Percentiles rank a stretch among this genome's conserved stretches.
Conservation (phyloP, 2,113 vertebrate genomes). For the Anarhynchus alexandrinus region DNA sequence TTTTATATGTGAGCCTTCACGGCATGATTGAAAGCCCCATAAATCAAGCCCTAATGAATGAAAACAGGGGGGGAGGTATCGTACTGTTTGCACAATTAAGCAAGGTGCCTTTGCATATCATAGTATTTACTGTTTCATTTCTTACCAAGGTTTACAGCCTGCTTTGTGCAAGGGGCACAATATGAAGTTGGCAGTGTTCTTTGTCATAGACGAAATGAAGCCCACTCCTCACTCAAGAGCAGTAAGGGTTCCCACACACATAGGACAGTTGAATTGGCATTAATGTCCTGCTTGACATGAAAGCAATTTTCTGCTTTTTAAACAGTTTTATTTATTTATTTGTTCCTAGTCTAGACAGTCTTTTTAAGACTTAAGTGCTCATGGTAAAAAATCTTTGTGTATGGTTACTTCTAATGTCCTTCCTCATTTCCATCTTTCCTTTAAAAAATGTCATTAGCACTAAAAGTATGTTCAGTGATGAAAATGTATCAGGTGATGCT, state of each 20-base stretch:
- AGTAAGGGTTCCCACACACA: neutral
- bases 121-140: neutral
- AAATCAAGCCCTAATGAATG: neutral
- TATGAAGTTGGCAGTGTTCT: neutral
- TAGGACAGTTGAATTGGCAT: neutral
- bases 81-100: neutral
- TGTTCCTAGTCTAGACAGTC: neutral
- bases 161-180: neutral
- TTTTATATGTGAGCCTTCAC: neutral
- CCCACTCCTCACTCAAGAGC: neutral
- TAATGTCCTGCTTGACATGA: neutral
- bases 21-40: neutral
- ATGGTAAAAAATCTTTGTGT: neutral
- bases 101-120: neutral
- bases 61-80: accelerated
- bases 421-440: neutral
- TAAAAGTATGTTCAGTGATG: neutral
- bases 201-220: neutral
- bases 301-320: neutral
- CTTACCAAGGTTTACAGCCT: neutral
- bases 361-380: neutral
- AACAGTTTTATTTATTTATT: neutral
- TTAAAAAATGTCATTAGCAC: neutral
- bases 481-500: neutral
- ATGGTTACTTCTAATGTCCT: neutral